phyloP scores from a whole-genome alignment of 2,113 vertebrate genomes.

The Dermatemys mawii region DNA sequence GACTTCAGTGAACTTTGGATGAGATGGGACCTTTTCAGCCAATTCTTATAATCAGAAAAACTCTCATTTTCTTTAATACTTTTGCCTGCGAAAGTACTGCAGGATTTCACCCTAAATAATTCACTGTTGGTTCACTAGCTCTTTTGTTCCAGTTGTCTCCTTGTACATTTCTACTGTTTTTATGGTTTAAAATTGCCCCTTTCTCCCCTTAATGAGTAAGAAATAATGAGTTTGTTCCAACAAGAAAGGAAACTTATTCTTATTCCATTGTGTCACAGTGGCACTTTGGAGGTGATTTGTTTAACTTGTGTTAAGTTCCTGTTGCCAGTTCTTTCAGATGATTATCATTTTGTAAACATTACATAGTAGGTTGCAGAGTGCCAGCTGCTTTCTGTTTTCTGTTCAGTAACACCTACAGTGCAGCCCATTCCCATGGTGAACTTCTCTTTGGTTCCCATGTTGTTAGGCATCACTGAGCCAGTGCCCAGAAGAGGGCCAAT shows the following conservation, averaged over 20 bases:
- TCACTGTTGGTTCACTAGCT: neutral
- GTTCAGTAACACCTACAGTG: conserved; percentile 8
- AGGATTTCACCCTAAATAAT: neutral
- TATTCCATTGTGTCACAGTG: conserved; percentile 54
- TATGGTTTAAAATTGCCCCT: neutral
- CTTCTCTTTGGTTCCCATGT: neutral
- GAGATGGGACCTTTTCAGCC: neutral
- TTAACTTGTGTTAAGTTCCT: conserved; percentile 52
- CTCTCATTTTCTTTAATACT: neutral
- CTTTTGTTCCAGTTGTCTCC: neutral
- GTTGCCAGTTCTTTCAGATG: conserved; percentile 4
- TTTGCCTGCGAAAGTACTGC: neutral
- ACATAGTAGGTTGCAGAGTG: neutral
- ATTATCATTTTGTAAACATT: conserved; percentile 60
- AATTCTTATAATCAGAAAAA: neutral
- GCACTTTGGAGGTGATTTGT: conserved; percentile 56
- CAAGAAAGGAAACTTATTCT: conserved; percentile 51
- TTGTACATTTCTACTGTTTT: neutral
- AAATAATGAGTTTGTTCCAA: conserved; percentile 37
- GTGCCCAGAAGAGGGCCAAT: neutral
- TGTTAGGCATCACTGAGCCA: neutral
- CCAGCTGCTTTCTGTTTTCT: conserved; percentile 47
- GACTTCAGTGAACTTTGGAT: neutral
- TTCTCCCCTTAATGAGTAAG: neutral
- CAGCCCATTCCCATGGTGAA: neutral